Conservation (phyloP, 2,888 invertebrate genomes). For the Nymphalis c-album region DNA sequence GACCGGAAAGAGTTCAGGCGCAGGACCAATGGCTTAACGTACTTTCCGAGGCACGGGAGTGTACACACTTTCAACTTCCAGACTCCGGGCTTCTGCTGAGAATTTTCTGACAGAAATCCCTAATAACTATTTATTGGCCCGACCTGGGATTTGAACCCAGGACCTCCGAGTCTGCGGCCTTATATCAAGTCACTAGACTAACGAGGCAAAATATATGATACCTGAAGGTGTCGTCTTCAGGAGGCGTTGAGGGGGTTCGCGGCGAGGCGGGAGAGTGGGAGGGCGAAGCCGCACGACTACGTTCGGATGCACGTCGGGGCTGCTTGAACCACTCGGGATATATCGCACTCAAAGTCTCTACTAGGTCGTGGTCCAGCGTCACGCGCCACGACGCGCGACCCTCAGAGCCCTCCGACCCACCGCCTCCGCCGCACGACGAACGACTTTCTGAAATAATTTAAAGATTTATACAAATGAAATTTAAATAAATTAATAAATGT, state of each 20-base stretch:
- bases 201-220: constrained; percentile 42
- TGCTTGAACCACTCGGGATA: constrained; percentile 96
- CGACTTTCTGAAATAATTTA: constrained; percentile 84
- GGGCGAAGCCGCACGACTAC: constrained; percentile 66
- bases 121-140: no score
- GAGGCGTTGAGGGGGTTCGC: constrained; percentile 54
- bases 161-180: no score
- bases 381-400: constrained; percentile 92
- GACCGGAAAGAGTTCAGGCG: no score
- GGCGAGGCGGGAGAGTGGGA: constrained; percentile 64
- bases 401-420: constrained; percentile 87
- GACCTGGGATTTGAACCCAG: no score
- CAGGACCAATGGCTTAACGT: no score
- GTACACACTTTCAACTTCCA: no score
- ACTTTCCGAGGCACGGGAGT: no score
- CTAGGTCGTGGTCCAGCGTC: constrained; percentile 94
- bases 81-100: no score
- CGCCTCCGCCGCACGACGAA: constrained; percentile 87
- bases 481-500: background rate
- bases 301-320: constrained; percentile 62
- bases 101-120: no score
- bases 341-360: constrained; percentile 94
- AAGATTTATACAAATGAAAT: constrained; percentile 20
- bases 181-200: no score
- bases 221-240: constrained; percentile 74